Percentiles rank a stretch among this genome's conserved stretches.
These are phyloP conservation scores for Pocillopora meandrina DNA, from an alignment of 92 coral and sea anemone genomes.

Conservation along the genomic window DNA sequence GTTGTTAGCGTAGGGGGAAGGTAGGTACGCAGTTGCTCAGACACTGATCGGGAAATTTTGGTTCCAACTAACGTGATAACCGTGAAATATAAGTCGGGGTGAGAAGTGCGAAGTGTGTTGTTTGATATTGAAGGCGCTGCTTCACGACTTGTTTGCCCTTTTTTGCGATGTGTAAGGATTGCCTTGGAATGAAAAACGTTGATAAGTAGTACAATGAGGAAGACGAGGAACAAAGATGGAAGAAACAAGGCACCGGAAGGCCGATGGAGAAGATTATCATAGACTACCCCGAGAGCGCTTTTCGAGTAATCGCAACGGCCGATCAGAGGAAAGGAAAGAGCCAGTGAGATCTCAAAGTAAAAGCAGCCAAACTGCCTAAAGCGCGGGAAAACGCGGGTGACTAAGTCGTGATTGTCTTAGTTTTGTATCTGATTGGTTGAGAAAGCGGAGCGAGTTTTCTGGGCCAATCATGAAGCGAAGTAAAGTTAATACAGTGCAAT, in stretches of 20 bases:
- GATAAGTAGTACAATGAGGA: background rate
- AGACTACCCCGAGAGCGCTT: background rate
- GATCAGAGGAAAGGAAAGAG: background rate
- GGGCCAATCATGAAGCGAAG: too few species aligned
- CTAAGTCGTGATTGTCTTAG: too few species aligned
- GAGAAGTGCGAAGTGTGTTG: constrained; percentile 5
- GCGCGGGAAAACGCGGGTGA: too few species aligned
- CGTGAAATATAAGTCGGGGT: background rate
- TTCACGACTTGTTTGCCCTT: background rate
- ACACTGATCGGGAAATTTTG: background rate
- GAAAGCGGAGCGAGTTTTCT: too few species aligned
- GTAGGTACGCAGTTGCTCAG: constrained; percentile 1
- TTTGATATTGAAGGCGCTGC: background rate
- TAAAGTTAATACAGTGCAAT: too few species aligned
- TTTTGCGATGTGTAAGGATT: background rate
- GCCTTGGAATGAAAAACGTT: background rate
- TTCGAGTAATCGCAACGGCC: background rate
- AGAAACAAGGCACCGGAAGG: background rate
- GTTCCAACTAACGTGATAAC: background rate
- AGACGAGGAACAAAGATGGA: background rate
- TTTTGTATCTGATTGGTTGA: too few species aligned
- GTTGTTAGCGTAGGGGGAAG: background rate
- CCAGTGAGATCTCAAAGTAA: background rate
- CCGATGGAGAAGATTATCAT: constrained; percentile 4
- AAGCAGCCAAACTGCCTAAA: too few species aligned